phyloP scores from a whole-genome alignment of 2,797 vertebrate genomes.

The Mastacembelus armatus region DNA sequence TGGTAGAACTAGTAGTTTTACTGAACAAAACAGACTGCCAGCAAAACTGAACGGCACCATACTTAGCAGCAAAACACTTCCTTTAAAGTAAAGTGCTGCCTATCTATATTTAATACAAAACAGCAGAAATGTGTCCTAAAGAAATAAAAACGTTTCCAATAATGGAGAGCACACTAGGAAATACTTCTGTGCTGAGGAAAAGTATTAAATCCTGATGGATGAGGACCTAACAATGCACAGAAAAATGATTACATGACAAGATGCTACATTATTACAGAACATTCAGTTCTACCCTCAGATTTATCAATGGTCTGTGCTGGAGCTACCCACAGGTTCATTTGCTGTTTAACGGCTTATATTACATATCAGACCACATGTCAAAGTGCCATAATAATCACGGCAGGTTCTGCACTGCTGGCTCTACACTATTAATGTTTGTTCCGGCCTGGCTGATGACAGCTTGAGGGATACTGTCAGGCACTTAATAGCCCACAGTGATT shows the following conservation, averaged over 20 bases:
- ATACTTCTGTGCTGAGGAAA: neutral
- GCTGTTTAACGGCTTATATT: conserved; percentile 32
- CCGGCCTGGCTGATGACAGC: conserved; percentile 12
- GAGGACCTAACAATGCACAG: neutral
- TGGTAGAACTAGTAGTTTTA: neutral
- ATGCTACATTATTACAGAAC: neutral
- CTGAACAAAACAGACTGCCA: neutral
- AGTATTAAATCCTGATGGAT: neutral
- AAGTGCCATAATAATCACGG: conserved; percentile 35
- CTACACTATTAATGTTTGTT: conserved; percentile 10
- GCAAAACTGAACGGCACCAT: neutral
- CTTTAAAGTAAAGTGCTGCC: neutral
- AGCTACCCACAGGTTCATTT: neutral
- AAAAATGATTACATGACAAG: neutral
- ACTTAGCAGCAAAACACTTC: neutral
- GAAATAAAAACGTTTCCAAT: conserved; percentile 10
- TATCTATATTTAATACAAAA: conserved; percentile 18
- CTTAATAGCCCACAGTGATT: conserved; percentile 51
- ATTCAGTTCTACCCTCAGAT: neutral
- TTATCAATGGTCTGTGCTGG: neutral
- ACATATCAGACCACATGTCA: conserved; percentile 40
- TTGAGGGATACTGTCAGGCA: conserved; percentile 47
- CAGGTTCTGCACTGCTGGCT: conserved; percentile 20
- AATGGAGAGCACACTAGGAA: neutral
- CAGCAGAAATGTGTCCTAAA: neutral